Percentiles rank a stretch among this genome's conserved stretches.
Evolutionary conservation across 2,113 vertebrate genomes (phyloP).

Genomic region (Phyllopteryx taeniolatus): DNA sequence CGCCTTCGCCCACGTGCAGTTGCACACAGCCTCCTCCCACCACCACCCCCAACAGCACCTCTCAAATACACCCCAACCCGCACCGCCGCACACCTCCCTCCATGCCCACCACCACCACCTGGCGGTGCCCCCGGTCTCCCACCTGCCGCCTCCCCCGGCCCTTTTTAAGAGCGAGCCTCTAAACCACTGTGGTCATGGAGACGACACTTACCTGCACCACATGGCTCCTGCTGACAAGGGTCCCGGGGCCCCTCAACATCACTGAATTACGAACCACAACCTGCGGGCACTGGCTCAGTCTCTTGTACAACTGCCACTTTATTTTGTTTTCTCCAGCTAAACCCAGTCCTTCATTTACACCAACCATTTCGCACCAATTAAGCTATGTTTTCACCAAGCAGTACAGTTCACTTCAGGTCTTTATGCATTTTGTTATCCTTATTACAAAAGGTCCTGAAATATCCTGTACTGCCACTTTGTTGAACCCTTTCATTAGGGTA

Average conservation of each 20-base stretch:
- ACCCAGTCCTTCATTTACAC: background rate
- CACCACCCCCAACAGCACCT: conserved; percentile 79
- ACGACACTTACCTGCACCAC: conserved; percentile 86
- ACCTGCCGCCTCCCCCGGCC: conserved; percentile 88
- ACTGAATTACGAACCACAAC: conserved; percentile 65
- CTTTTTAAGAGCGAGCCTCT: conserved; percentile 96
- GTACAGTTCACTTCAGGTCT: background rate
- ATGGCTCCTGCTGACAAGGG: conserved; percentile 81
- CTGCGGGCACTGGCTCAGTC: conserved; percentile 39
- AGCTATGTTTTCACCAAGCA: background rate
- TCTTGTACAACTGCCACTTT: background rate
- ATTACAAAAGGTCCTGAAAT: background rate
- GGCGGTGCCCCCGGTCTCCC: conserved; percentile 80
- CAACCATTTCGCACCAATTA: background rate
- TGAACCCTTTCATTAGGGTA: background rate
- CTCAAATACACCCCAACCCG: conserved; percentile 74
- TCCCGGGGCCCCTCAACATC: conserved; percentile 81
- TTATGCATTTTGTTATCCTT: background rate
- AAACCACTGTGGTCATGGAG: conserved; percentile 90
- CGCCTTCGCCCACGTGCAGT: conserved; percentile 84
- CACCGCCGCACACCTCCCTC: conserved; percentile 75
- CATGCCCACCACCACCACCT: conserved; percentile 73
- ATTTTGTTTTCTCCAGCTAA: no score
- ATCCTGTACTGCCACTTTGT: background rate
- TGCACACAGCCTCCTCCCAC: conserved; percentile 80